Percentiles rank a stretch among this genome's conserved stretches.
These are phyloP conservation scores for Magallana ariakensis DNA, from an alignment of 1,140 invertebrate species.

Conservation along the genomic window DNA sequence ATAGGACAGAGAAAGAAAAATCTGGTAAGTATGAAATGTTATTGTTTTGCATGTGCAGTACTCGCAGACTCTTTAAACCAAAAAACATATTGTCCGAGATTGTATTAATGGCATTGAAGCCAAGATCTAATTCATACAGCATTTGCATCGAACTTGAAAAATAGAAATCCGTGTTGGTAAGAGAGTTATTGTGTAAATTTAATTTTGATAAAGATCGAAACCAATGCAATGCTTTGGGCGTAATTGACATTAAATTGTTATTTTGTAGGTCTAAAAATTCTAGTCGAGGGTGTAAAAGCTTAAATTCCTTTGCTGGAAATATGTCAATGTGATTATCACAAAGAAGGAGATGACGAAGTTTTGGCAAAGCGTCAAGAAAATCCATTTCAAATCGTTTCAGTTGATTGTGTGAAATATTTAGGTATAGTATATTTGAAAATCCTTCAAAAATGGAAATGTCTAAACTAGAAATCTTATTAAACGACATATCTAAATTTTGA, in stretches of 20 bases:
- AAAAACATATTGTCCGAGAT: neutral
- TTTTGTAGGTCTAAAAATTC: neutral
- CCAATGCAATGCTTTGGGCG: neutral
- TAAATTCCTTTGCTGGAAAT: neutral
- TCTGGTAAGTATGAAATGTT: neutral
- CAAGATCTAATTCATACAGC: neutral
- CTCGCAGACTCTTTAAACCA: neutral
- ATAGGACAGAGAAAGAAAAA: neutral
- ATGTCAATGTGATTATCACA: neutral
- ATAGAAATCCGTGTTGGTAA: neutral
- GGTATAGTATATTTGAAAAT: neutral
- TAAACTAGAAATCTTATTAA: neutral
- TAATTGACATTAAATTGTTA: neutral
- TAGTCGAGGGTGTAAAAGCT: neutral
- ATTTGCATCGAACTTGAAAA: neutral
- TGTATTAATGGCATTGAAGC: neutral
- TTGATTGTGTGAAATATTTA: constrained; percentile 11
- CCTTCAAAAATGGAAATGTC: neutral
- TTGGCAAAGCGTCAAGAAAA: neutral
- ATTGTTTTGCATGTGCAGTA: neutral
- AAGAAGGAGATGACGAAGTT: neutral
- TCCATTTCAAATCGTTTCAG: neutral
- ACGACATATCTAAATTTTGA: neutral
- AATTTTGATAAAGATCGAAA: neutral
- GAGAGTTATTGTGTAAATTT: neutral